Conservation (phyloP, 2,113 vertebrate genomes). For the Bettongia penicillata region DNA sequence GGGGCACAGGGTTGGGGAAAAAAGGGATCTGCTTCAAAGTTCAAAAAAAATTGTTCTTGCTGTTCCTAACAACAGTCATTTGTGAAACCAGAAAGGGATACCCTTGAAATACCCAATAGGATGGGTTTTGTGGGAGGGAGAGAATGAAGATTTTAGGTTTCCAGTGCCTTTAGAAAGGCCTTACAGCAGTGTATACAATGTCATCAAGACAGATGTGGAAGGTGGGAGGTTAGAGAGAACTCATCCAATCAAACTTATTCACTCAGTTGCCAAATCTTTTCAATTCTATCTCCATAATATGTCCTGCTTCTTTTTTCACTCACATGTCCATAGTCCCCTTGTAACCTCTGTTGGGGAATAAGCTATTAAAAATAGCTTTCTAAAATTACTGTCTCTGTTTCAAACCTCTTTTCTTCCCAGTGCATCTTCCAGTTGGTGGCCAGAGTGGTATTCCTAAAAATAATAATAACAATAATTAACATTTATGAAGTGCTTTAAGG, state of each 20-base stretch:
- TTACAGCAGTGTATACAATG: background rate
- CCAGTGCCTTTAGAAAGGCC: background rate
- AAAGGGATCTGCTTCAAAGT: background rate
- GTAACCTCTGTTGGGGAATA: background rate
- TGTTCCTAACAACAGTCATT: background rate
- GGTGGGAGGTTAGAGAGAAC: background rate
- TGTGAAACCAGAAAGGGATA: background rate
- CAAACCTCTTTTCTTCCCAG: background rate
- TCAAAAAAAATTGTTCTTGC: background rate
- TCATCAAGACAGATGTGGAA: background rate
- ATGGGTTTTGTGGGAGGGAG: background rate
- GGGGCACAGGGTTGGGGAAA: background rate
- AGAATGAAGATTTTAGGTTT: background rate
- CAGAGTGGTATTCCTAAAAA: background rate
- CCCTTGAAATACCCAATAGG: background rate
- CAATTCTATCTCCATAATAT: background rate
- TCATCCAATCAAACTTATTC: background rate
- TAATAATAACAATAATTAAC: background rate
- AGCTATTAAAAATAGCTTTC: background rate
- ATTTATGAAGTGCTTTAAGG: background rate
- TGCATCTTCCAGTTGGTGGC: background rate
- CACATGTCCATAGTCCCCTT: background rate
- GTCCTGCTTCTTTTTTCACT: background rate
- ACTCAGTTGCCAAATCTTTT: background rate
- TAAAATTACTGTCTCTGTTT: background rate